Percentiles rank a stretch among this genome's conserved stretches.
Conservation (phyloP, 1,140 invertebrate species). For the Orussus abietinus region DNA sequence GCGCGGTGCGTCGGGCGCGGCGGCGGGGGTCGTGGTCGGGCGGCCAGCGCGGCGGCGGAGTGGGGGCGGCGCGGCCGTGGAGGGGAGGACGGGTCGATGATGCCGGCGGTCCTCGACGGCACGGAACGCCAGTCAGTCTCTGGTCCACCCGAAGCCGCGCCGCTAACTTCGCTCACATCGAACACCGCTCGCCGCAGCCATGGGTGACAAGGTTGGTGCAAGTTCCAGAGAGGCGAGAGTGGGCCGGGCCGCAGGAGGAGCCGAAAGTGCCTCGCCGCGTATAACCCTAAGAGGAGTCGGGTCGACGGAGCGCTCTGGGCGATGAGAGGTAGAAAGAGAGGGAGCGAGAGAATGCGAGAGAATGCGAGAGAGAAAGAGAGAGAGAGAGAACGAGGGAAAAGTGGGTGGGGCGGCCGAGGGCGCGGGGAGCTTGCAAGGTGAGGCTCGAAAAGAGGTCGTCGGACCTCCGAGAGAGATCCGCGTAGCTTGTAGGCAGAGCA, state of each 20-base stretch:
- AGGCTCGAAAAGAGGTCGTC: not conserved
- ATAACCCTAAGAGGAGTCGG: conserved; percentile 5
- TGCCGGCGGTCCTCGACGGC: conserved; percentile 46
- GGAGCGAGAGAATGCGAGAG: conserved; percentile 9
- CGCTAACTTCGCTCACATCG: conserved; percentile 43
- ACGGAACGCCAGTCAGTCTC: conserved; percentile 47
- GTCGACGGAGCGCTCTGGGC: conserved; percentile 2
- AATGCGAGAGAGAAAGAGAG: conserved; percentile 1
- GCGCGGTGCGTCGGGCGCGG: conserved; percentile 13
- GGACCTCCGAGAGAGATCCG: not conserved
- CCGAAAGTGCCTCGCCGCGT: conserved; percentile 9
- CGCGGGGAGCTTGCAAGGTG: not conserved
- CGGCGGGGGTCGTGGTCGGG: conserved; percentile 3
- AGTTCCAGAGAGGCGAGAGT: too few relatives aligned
- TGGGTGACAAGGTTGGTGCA: conserved; percentile 52
- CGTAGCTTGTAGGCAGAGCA: too few relatives aligned
- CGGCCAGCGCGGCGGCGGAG: conserved; percentile 5
- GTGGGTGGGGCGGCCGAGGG: conserved; percentile 1
- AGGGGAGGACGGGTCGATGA: conserved; percentile 45
- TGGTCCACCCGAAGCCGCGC: conserved; percentile 47
- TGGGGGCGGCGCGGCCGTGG: conserved; percentile 19
- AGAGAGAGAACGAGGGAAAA: conserved; percentile 12
- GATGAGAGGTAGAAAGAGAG: conserved; percentile 1
- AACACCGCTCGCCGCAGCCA: conserved; percentile 44
- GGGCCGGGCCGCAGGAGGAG: too few relatives aligned